Percentiles rank a stretch among this genome's conserved stretches.
These are phyloP conservation scores for Aplocera efformata DNA, from an alignment of 2,888 invertebrate species.

Conservation along the genomic window DNA sequence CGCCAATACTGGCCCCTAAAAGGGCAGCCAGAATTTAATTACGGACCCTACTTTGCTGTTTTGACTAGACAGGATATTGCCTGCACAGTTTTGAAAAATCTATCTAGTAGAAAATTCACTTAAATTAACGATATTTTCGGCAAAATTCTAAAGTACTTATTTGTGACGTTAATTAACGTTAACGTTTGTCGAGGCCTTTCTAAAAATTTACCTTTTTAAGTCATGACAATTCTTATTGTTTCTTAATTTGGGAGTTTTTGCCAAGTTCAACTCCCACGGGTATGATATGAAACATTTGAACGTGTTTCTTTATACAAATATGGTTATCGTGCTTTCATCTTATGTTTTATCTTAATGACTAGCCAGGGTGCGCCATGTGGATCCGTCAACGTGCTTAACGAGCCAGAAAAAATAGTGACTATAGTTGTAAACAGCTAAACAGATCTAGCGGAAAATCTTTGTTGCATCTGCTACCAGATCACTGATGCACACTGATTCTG, in stretches of 20 bases:
- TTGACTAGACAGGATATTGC: slow-evolving; percentile 43
- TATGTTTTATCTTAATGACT: slow-evolving; percentile 8
- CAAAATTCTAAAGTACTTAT: background rate
- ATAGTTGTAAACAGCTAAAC: slow-evolving; percentile 42
- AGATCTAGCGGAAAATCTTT: slow-evolving; percentile 55
- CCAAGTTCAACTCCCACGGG: slow-evolving; percentile 39
- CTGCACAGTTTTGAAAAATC: slow-evolving; percentile 31
- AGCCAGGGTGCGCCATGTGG: slow-evolving; percentile 6
- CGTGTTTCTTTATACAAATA: slow-evolving; percentile 31
- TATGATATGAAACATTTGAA: slow-evolving; percentile 20
- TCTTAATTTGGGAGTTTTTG: slow-evolving; percentile 29
- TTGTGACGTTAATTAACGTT: background rate
- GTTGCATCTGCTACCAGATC: slow-evolving; percentile 40
- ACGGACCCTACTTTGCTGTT: slow-evolving; percentile 35
- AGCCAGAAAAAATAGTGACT: slow-evolving; percentile 42
- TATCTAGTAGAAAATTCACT: background rate
- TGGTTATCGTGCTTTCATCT: slow-evolving; percentile 36
- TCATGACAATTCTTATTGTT: slow-evolving; percentile 31
- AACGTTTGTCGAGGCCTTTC: slow-evolving; percentile 39
- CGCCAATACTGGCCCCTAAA: slow-evolving; percentile 25
- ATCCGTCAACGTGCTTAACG: slow-evolving; percentile 26
- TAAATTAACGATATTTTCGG: background rate
- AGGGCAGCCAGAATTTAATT: slow-evolving; percentile 43
- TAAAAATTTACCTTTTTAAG: slow-evolving; percentile 34
- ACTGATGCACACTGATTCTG: slow-evolving; percentile 39